Conservation (phyloP, 2,797 vertebrate genomes). For the Gymnocypris eckloni region DNA sequence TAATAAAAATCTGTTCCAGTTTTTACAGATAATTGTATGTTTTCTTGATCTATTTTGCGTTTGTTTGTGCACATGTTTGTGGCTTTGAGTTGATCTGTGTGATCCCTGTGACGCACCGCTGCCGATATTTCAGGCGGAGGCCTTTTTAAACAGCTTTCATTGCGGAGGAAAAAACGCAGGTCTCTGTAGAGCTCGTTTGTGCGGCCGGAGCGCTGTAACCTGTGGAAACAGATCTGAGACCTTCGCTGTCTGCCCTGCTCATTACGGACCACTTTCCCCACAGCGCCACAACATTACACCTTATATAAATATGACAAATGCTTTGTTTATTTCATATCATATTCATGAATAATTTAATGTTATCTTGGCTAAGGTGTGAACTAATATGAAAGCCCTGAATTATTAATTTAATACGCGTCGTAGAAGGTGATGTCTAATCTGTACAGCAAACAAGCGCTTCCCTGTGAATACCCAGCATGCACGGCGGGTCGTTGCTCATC, state of each 20-base stretch:
- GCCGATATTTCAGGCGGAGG: conserved; percentile 19
- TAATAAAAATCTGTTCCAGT: conserved; percentile 99
- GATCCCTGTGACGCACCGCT: background rate
- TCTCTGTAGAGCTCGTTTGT: conserved; percentile 61
- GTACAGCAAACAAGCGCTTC: conserved; percentile 45
- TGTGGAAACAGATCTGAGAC: conserved; percentile 33
- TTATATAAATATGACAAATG: conserved; percentile 73
- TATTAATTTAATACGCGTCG: conserved; percentile 84
- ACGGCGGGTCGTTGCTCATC: conserved; percentile 23
- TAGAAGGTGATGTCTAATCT: conserved; percentile 60
- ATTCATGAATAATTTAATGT: conserved; percentile 92
- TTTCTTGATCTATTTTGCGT: conserved; percentile 89
- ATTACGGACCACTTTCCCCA: conserved; percentile 31
- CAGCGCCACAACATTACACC: conserved; percentile 58
- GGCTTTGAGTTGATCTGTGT: conserved; percentile 4
- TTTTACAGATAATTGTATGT: conserved; percentile 98
- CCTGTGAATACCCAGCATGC: conserved; percentile 31
- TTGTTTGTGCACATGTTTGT: conserved; percentile 7
- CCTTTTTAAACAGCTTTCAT: conserved; percentile 64
- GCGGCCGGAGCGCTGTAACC: conserved; percentile 40
- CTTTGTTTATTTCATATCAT: conserved; percentile 82
- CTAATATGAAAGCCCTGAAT: conserved; percentile 93
- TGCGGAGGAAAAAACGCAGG: conserved; percentile 47
- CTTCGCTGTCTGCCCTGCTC: conserved; percentile 25
- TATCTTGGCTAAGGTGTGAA: conserved; percentile 89